Evolutionary conservation across 2,113 vertebrate genomes (phyloP).

Genomic region (Paradisaea rubra): DNA sequence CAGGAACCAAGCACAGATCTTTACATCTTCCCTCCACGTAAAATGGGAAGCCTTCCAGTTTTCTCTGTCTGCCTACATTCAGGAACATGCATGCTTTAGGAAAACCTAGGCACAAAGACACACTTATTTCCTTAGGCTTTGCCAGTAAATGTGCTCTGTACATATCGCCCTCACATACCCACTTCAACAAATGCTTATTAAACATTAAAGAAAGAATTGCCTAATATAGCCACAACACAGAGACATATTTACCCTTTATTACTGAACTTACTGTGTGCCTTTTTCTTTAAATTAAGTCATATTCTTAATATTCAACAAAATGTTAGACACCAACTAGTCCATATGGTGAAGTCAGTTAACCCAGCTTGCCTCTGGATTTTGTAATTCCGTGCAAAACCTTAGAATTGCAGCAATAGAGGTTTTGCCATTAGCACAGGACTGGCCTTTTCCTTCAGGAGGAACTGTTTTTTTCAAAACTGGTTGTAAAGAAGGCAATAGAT

Average conservation of each 20-base stretch:
- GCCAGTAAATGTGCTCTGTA: neutral
- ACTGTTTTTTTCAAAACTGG: neutral
- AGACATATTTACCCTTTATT: neutral
- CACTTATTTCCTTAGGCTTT: neutral
- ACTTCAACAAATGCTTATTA: neutral
- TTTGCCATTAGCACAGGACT: neutral
- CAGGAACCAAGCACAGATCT: neutral
- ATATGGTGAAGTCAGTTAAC: neutral
- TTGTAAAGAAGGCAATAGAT: neutral
- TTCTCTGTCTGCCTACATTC: neutral
- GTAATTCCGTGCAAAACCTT: neutral
- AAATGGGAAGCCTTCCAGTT: neutral
- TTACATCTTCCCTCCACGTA: neutral
- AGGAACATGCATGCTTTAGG: neutral
- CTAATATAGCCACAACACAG: neutral
- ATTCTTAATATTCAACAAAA: neutral
- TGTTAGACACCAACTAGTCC: neutral
- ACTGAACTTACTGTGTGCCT: neutral
- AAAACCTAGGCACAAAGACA: neutral
- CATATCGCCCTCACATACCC: accelerated
- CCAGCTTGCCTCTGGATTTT: neutral
- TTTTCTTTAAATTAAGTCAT: neutral
- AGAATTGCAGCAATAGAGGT: neutral
- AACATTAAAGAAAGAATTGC: neutral
- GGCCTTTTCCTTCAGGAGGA: neutral